These are phyloP conservation scores for Thunnus thynnus DNA, from an alignment of 2,113 vertebrate genomes.

Conservation along the genomic window DNA sequence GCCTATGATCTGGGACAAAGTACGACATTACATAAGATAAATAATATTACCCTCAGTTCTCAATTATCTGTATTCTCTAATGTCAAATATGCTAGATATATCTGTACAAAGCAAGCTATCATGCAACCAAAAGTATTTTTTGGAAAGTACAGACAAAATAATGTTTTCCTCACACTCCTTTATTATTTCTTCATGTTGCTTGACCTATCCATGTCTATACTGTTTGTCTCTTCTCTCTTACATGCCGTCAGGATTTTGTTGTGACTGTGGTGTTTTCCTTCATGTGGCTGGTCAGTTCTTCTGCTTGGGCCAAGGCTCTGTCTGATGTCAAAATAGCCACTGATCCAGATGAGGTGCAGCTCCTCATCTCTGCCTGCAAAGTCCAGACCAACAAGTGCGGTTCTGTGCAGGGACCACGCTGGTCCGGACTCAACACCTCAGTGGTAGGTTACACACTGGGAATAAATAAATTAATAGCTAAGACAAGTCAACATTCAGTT, in stretches of 20 bases:
- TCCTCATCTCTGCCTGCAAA: constrained; percentile 95
- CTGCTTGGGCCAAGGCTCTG: constrained; percentile 97
- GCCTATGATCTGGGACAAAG: background rate
- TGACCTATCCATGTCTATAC: background rate
- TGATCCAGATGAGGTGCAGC: constrained; percentile 93
- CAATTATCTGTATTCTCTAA: too few relatives aligned
- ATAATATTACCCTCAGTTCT: too few relatives aligned
- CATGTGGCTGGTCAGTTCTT: constrained; percentile 98
- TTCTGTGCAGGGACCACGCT: constrained; percentile 90
- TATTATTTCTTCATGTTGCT: background rate
- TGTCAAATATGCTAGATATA: background rate
- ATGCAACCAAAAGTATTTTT: background rate
- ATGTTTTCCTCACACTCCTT: background rate
- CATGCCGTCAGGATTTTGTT: constrained; percentile 91
- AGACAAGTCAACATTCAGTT: too few relatives aligned
- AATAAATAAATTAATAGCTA: background rate
- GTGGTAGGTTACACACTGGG: constrained; percentile 86
- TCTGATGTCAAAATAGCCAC: constrained; percentile 96
- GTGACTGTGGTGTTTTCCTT: constrained; percentile 98
- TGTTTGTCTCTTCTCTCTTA: constrained; percentile 37
- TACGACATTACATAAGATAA: too few relatives aligned
- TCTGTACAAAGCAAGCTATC: background rate
- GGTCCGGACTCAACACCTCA: constrained; percentile 97
- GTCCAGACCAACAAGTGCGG: constrained; percentile 91
- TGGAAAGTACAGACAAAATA: background rate